phyloP scores from a whole-genome alignment of 1,140 invertebrate genomes.

The Sitodiplosis mosellana region DNA sequence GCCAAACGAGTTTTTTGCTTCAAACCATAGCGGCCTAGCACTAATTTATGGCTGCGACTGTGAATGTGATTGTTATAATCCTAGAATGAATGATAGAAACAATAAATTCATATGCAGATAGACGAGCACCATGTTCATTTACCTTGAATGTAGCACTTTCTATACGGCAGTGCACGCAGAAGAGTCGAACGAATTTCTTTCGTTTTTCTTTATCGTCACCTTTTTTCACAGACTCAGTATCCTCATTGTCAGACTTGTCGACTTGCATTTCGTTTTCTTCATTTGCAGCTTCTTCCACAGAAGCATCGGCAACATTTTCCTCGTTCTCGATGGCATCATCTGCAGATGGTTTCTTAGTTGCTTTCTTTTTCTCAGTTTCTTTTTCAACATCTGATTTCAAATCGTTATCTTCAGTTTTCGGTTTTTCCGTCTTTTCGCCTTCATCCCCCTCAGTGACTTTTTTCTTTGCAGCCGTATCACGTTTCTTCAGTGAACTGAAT shows the following conservation, averaged over 20 bases:
- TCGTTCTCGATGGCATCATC: constrained; percentile 8
- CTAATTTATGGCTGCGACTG: constrained; percentile 43
- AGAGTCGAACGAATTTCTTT: constrained; percentile 43
- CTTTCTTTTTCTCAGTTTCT: constrained; percentile 9
- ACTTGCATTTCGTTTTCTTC: constrained; percentile 14
- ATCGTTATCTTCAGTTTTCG: constrained; percentile 23
- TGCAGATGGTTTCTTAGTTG: constrained; percentile 5
- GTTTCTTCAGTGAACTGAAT: constrained; percentile 20
- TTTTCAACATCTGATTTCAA: constrained; percentile 10
- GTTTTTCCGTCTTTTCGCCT: constrained; percentile 26
- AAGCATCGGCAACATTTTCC: neutral
- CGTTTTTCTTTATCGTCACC: constrained; percentile 23
- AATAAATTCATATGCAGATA: constrained; percentile 2
- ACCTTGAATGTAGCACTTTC: constrained; percentile 52
- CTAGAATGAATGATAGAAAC: constrained; percentile 14
- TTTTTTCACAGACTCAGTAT: constrained; percentile 18
- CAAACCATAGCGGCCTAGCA: constrained; percentile 47
- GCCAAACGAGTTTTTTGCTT: constrained; percentile 49
- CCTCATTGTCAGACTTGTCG: constrained; percentile 28
- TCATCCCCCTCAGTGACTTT: constrained; percentile 24
- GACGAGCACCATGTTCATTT: constrained; percentile 9
- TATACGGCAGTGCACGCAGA: constrained; percentile 52
- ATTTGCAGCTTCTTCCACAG: neutral
- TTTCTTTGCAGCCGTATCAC: constrained; percentile 14
- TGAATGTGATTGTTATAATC: constrained; percentile 51